Evolutionary conservation across 1,140 invertebrate genomes (phyloP).

Genomic region (Ephestia elutella): DNA sequence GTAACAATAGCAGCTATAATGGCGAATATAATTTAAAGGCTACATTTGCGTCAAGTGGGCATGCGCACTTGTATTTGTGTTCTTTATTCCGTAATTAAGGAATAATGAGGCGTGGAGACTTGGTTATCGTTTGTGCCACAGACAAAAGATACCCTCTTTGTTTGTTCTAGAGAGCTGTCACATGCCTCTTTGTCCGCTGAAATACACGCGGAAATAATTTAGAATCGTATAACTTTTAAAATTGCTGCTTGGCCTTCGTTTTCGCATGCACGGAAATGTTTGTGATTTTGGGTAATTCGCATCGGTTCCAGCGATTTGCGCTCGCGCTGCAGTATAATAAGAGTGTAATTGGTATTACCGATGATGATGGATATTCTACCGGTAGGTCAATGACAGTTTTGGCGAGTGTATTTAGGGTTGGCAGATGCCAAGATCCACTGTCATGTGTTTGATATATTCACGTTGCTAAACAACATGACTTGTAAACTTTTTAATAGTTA

Average conservation of each 20-base stretch:
- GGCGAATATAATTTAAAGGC: not conserved
- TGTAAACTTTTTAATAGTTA: no score
- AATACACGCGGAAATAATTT: not conserved
- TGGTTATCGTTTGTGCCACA: not conserved
- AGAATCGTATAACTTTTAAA: not conserved
- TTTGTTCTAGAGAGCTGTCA: not conserved
- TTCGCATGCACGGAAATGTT: not conserved
- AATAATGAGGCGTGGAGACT: not conserved
- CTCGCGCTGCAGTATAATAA: not conserved
- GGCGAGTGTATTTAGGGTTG: no score
- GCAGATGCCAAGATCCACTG: no score
- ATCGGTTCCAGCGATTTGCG: not conserved
- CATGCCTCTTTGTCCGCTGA: not conserved
- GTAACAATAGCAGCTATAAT: not conserved
- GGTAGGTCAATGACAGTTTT: not conserved
- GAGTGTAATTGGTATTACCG: not conserved
- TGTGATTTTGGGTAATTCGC: not conserved
- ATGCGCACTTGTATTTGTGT: not conserved
- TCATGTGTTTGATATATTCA: no score
- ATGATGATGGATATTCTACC: not conserved
- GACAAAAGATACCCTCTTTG: not conserved
- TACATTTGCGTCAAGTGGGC: not conserved
- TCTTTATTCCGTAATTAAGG: not conserved
- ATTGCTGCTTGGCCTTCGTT: not conserved
- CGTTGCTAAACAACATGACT: not conserved